A percentile compares a stretch with the other conserved stretches of the same genome.
phyloP scores from a whole-genome alignment of 2,888 invertebrate species.

The Pterostichus niger region DNA sequence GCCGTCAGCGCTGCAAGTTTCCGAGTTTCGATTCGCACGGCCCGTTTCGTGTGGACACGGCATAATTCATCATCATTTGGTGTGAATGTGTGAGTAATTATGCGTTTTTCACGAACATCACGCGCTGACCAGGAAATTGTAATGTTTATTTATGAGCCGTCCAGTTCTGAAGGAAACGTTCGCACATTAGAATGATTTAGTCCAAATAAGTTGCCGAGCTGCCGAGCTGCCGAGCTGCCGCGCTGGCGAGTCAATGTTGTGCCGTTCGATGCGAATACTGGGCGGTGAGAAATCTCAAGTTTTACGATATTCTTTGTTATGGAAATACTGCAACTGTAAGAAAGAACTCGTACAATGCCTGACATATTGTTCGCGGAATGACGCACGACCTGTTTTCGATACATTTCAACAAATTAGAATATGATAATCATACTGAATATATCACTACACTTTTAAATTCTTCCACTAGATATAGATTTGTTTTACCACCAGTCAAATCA shows the following conservation, averaged over 20 bases:
- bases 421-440: too few relatives aligned
- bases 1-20: conserved; percentile 14
- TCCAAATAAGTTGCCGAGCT: conserved; percentile 36
- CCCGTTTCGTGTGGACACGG: conserved; percentile 44
- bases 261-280: conserved; percentile 8
- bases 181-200: conserved; percentile 59
- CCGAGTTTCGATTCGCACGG: conserved; percentile 1
- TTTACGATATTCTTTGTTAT: conserved; percentile 47
- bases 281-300: conserved; percentile 5
- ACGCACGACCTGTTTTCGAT: too few relatives aligned
- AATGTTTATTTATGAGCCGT: conserved; percentile 61
- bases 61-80: conserved; percentile 63
- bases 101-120: conserved; percentile 57
- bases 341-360: conserved; percentile 3
- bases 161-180: conserved; percentile 54
- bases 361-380: background rate
- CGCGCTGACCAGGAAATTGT: conserved; percentile 56
- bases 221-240: background rate
- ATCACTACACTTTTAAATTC: too few relatives aligned
- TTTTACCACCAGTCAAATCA: too few relatives aligned
- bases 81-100: conserved; percentile 63
- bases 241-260: background rate
- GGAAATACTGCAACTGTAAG: conserved; percentile 8
- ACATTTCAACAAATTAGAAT: background rate
- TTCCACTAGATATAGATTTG: too few relatives aligned